Evolutionary conservation across 2,888 invertebrate genomes (phyloP), one percentile per base, ranked within the genome.

Genomic region (Callyntrura guangdongensis): DNA sequence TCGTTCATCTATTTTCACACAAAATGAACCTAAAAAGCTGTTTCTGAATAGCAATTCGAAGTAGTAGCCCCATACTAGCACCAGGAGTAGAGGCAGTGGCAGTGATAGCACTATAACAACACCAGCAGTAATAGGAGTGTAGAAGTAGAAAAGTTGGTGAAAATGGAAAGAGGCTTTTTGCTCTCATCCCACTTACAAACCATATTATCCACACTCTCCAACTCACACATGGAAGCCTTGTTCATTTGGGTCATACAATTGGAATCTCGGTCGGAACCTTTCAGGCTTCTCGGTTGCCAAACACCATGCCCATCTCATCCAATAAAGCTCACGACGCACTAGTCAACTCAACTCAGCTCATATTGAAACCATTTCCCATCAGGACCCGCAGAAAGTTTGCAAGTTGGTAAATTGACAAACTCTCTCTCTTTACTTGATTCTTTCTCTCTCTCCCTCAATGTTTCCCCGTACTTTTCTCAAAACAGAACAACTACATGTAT

Each of bases 241-340:
- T 64, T 59, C 79, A 64, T 82, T 74, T 77, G 67, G 89, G 84
- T 84, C 84, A 84, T 74, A 84, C 77, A 77, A 79, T 84, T 84
- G 83, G 89, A 89, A 89, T 89, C 89, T 89, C 89, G 89, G 89
- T 89, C 77, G 77, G 89, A 89, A 84, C 89, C 89, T 89, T 89
- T 89, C 84, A 89, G 89, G 83, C 77, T 83, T 88, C 56, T 77
- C 59, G 88, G 84, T 89, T 89, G 89, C 89, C 89, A 89, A 89
- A 89, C 89, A 89, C 89, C 81, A 85, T 67, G 82, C 89, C 77
- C 89, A 89, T 89, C 89, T 89, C 77, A 84, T 89, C 89, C 89
- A 89, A 89, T 89, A 89, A 89, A 84, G 67, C 83, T 83, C 83
- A 83, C 81, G 59, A 79, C 45, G 14, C 9, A 74, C 53, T 45